Evolutionary conservation across 2,113 vertebrate species (phyloP).

Genomic region (Montifringilla adamsi): DNA sequence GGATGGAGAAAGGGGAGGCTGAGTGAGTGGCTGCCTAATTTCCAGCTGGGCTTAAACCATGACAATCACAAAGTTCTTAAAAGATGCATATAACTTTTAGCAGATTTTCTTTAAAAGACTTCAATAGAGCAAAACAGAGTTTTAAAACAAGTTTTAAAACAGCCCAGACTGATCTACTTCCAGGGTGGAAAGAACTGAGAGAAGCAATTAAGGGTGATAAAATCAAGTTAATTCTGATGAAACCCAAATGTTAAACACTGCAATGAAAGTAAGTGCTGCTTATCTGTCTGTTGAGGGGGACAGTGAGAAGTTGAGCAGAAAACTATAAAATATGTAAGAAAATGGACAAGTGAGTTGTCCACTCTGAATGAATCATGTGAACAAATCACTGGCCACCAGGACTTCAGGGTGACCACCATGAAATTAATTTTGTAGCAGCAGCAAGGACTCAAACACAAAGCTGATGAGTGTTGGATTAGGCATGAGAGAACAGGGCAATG

Average conservation of each 20-base stretch:
- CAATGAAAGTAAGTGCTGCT: background rate
- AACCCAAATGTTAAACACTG: background rate
- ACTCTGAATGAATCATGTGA: background rate
- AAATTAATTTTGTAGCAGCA: background rate
- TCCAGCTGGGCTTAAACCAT: background rate
- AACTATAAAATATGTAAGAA: background rate
- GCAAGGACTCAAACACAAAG: background rate
- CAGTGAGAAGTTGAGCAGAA: background rate
- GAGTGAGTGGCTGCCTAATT: background rate
- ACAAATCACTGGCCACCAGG: background rate
- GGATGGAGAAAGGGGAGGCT: background rate
- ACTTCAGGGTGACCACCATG: background rate
- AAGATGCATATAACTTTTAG: fast-evolving
- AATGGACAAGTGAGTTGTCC: background rate
- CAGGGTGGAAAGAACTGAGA: background rate
- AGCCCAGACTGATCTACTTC: background rate
- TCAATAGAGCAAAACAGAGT: background rate
- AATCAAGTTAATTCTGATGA: background rate
- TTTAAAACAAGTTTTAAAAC: background rate
- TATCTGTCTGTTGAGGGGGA: background rate
- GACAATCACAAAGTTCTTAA: background rate
- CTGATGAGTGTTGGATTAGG: background rate
- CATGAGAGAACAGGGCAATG: background rate
- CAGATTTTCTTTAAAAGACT: background rate
- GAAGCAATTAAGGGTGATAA: background rate